Evolutionary conservation across 2,888 invertebrate species (phyloP), one percentile per base, ranked within the genome.

Genomic region (Scaeva pyrastri): DNA sequence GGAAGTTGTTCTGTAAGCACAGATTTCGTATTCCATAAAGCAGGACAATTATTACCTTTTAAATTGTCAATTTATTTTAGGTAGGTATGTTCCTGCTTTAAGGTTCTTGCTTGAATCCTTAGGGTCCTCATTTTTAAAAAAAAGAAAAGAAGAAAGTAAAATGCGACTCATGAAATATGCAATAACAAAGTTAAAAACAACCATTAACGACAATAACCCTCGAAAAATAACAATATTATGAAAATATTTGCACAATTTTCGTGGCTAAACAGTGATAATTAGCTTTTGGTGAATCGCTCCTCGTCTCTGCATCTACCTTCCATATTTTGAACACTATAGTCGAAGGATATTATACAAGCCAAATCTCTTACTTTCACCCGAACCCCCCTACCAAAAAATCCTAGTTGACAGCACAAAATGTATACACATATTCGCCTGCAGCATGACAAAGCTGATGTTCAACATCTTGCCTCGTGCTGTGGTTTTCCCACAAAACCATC

Each of bases 341-440:
- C 11, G 36, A 55, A 56, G 36, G 14, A 48, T 48, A 45, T 45
- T 16, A 26, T 26, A 11, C 58, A 52, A 68, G 50, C 39, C 31
- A 11, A 58, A 60, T 45, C 50, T 12, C 41, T 19, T 8, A 26
- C n/a, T 1, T 19, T 21, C 41, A 12, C 16, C 8, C 23, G 6
- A 26, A 50, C 50, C 50, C 50, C 50, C 11, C 31, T 26, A 60
- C 55, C 45, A 26, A 26, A 43, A 74, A 64, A 84, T 75, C 52
- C 16, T 52, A 58, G 52, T 39, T 66, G 80, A 80, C 74, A 70
- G 64, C 50, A 79, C 26, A 39, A 52, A 71, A 71, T 73, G 68
- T 73, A 64, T 48, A 14, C 41, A 50, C 16, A 12, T 21, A 50
- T 50, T 50, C 23, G 48, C 73, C 62, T 43, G 39, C 31, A 78